phyloP scores from a whole-genome alignment of 92 coral and sea anemone genomes.

The Siderastrea radians region DNA sequence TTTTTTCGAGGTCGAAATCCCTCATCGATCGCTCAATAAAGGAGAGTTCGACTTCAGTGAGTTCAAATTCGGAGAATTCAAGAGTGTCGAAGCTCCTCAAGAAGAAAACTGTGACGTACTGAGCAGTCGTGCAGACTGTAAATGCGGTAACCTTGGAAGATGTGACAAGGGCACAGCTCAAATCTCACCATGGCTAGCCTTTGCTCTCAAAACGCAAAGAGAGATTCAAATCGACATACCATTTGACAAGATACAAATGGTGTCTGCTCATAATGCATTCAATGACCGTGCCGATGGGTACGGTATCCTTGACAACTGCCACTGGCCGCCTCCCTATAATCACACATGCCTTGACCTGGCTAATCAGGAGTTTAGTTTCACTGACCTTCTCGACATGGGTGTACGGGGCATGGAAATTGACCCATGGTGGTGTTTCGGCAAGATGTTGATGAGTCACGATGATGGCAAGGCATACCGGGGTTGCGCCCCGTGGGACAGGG shows the following conservation, averaged over 20 bases:
- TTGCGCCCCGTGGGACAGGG: slow-evolving; percentile 92
- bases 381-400: slow-evolving; percentile 88
- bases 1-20: slow-evolving; percentile 35
- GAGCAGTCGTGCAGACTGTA: slow-evolving; percentile 80
- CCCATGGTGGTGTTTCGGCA: slow-evolving; percentile 96
- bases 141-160: slow-evolving; percentile 74
- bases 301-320: slow-evolving; percentile 79
- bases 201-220: slow-evolving; percentile 88
- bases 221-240: slow-evolving; percentile 73
- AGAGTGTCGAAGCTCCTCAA: not conserved
- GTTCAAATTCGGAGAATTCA: slow-evolving; percentile 40
- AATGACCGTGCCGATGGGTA: slow-evolving; percentile 88
- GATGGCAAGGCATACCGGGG: slow-evolving; percentile 75
- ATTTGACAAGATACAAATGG: slow-evolving; percentile 78
- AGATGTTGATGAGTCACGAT: slow-evolving; percentile 90
- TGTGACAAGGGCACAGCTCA: slow-evolving; percentile 83
- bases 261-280: slow-evolving; percentile 90
- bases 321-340: slow-evolving; percentile 91
- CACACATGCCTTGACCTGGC: slow-evolving; percentile 79
- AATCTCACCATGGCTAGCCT: slow-evolving; percentile 80
- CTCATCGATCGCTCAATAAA: slow-evolving; percentile 7
- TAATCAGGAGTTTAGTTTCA: slow-evolving; percentile 92
- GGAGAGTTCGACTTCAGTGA: slow-evolving; percentile 16
- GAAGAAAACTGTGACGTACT: slow-evolving; percentile 73
- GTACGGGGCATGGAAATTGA: slow-evolving; percentile 85